A percentile compares a stretch with the other conserved stretches of the same genome.
Conservation (phyloP, 1,140 invertebrate species). For the Euglossa dilemma region DNA sequence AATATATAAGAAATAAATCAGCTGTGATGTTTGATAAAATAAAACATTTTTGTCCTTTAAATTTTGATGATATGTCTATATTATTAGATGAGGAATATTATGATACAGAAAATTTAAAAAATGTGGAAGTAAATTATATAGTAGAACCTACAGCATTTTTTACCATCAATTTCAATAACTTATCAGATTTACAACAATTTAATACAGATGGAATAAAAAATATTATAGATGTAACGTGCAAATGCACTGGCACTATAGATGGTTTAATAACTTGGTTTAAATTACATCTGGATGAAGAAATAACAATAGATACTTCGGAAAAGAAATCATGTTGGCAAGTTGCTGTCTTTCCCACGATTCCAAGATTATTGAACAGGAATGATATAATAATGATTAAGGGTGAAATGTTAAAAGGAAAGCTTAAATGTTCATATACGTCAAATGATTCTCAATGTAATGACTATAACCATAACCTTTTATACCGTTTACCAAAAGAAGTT, state of each 20-base stretch:
- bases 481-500: conserved; percentile 77
- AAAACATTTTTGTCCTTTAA: conserved; percentile 57
- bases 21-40: conserved; percentile 63
- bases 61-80: conserved; percentile 69
- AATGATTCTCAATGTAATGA: conserved; percentile 17
- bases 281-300: conserved; percentile 86
- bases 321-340: conserved; percentile 89
- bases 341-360: conserved; percentile 85
- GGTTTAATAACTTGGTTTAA: conserved; percentile 89
- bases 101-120: conserved; percentile 86
- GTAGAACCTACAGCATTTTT: conserved; percentile 84
- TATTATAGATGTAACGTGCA: conserved; percentile 74
- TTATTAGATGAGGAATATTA: conserved; percentile 84
- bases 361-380: conserved; percentile 61
- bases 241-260: conserved; percentile 84
- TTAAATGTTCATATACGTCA: conserved; percentile 77
- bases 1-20: conserved; percentile 77
- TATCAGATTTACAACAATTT: conserved; percentile 81
- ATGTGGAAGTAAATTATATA: conserved; percentile 84
- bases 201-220: conserved; percentile 78
- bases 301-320: conserved; percentile 83
- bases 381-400: conserved; percentile 65
- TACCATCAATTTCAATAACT: conserved; percentile 86
- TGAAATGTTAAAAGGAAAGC: conserved; percentile 77
- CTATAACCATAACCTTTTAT: conserved; percentile 59